Evolutionary conservation across 1,140 invertebrate species (phyloP).

Genomic region (Uloborus diversus): DNA sequence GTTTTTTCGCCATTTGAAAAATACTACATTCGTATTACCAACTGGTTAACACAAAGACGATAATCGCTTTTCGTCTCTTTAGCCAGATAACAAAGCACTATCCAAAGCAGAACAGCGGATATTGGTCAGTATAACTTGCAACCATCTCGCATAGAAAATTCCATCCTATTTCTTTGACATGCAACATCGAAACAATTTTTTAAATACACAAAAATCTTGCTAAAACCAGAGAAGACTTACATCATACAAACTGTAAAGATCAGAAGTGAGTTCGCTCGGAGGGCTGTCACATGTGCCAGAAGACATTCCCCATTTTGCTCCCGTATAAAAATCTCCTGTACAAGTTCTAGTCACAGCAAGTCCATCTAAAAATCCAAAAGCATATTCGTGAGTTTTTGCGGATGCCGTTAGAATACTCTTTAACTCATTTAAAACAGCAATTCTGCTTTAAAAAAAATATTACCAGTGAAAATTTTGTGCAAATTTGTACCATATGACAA

Average conservation of each 20-base stretch:
- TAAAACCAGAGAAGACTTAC: slow-evolving; percentile 5
- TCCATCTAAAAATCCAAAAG: slow-evolving; percentile 3
- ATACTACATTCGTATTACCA: no score
- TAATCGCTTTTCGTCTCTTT: no score
- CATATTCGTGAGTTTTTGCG: background rate
- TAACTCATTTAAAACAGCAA: no score
- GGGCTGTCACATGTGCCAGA: background rate
- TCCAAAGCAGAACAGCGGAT: no score
- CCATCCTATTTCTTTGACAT: background rate
- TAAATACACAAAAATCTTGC: background rate
- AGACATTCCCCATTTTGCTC: slow-evolving; percentile 21
- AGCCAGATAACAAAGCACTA: no score
- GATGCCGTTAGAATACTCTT: background rate
- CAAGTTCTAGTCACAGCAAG: slow-evolving; percentile 20
- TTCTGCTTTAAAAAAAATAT: background rate
- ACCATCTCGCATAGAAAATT: no score
- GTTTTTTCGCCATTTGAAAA: no score
- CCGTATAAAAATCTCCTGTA: slow-evolving; percentile 8
- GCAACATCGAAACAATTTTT: background rate
- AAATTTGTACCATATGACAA: no score
- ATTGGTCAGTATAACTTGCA: no score
- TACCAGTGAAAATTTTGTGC: background rate
- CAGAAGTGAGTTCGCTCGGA: background rate
- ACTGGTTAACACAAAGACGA: no score
- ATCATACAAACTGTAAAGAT: slow-evolving; percentile 5